These are phyloP conservation scores for Choloepus didactylus DNA, from an alignment of 2,797 vertebrate species.

Conservation along the genomic window DNA sequence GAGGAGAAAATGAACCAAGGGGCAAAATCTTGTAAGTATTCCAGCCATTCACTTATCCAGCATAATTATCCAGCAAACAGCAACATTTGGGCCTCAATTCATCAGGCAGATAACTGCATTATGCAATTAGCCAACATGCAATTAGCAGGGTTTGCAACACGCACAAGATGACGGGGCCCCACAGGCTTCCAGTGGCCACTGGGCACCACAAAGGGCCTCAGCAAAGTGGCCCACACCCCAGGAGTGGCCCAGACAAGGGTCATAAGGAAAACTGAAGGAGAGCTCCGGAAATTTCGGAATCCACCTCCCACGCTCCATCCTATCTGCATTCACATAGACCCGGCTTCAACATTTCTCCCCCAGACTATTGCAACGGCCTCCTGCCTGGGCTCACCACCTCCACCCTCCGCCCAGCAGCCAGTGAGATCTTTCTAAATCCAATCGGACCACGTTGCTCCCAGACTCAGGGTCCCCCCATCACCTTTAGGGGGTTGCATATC, in stretches of 20 bases:
- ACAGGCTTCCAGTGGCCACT: not conserved
- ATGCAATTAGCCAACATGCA: not conserved
- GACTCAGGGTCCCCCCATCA: not conserved
- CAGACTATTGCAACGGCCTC: no score
- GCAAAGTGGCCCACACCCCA: not conserved
- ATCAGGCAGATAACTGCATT: not conserved
- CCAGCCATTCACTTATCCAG: constrained; percentile 73
- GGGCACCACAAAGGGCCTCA: accelerated
- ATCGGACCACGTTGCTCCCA: not conserved
- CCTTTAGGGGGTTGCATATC: not conserved
- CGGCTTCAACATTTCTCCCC: not conserved
- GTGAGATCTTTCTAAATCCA: not conserved
- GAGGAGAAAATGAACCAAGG: constrained; percentile 70
- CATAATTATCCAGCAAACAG: constrained; percentile 64
- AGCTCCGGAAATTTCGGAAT: not conserved
- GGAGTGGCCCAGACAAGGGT: not conserved
- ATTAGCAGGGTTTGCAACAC: not conserved
- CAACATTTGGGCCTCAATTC: constrained; percentile 12
- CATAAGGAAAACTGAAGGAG: not conserved
- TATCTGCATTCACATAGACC: accelerated
- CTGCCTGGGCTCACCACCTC: not conserved
- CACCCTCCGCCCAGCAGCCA: not conserved
- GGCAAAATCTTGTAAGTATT: constrained; percentile 75
- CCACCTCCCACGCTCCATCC: no score
- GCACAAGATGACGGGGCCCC: accelerated